These are phyloP conservation scores for Pachycephala philippinensis DNA, from an alignment of 2,113 vertebrate genomes.

Conservation along the genomic window DNA sequence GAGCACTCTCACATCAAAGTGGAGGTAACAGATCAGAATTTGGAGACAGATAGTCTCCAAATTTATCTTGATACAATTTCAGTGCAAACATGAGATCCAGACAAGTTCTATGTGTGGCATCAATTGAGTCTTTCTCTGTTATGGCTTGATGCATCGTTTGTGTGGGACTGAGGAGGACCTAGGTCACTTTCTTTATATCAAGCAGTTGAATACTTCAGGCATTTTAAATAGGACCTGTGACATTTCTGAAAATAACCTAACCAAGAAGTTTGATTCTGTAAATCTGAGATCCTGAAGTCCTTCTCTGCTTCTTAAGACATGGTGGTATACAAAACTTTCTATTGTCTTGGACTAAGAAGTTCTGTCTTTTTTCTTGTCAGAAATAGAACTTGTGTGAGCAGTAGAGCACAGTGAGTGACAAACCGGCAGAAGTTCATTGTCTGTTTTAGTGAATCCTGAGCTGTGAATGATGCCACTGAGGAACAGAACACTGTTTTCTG, in stretches of 20 bases:
- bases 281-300: neutral
- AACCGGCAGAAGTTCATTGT: neutral
- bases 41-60: neutral
- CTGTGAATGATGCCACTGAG: neutral
- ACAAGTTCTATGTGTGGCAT: neutral
- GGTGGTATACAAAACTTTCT: neutral
- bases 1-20: neutral
- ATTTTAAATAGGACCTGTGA: neutral
- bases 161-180: neutral
- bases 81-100: neutral
- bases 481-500: neutral
- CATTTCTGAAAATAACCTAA: neutral
- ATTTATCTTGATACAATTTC: neutral
- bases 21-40: neutral
- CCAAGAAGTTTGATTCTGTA: neutral
- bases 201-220: neutral
- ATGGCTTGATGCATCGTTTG: neutral
- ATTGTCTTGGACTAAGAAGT: neutral
- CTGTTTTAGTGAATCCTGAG: neutral
- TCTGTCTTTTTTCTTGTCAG: neutral
- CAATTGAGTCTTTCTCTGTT: neutral
- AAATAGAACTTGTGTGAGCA: neutral
- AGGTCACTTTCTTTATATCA: neutral
- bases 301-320: neutral
- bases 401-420: neutral